These are phyloP conservation scores for Erebia palarica DNA, from an alignment of 2,888 invertebrate genomes.

Conservation along the genomic window DNA sequence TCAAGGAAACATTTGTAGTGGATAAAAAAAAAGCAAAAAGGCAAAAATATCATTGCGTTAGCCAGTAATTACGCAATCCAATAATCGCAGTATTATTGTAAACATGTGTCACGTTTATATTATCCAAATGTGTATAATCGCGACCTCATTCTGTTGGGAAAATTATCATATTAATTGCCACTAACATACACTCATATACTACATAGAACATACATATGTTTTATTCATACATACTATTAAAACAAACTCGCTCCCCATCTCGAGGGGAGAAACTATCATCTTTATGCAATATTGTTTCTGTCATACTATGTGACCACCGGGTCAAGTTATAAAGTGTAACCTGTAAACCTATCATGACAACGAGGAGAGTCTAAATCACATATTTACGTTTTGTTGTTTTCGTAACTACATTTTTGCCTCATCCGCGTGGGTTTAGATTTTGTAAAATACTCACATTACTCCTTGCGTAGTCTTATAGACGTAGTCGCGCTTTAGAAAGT, in stretches of 20 bases:
- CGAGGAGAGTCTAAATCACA: no score
- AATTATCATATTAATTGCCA: slow-evolving; percentile 11
- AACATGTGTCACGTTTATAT: neutral
- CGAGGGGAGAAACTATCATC: neutral
- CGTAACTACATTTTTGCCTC: no score
- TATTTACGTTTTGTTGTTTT: no score
- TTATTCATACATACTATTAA: neutral
- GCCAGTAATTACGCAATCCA: neutral
- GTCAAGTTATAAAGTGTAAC: neutral
- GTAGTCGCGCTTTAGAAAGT: no score
- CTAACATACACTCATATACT: neutral
- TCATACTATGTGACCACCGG: neutral
- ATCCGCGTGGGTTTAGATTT: no score
- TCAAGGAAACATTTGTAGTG: no score
- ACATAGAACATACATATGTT: neutral
- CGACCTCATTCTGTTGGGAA: slow-evolving; percentile 6
- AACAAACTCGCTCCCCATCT: neutral
- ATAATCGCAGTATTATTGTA: neutral
- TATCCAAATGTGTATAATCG: neutral
- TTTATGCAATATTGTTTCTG: neutral
- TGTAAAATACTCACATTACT: no score
- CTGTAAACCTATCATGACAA: no score
- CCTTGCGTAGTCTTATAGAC: no score
- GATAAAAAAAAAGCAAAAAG: no score
- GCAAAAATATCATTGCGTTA: neutral